Evolutionary conservation across 1,140 invertebrate species (phyloP), one percentile per base, ranked within the genome.

Genomic region (Araneus ventricosus): DNA sequence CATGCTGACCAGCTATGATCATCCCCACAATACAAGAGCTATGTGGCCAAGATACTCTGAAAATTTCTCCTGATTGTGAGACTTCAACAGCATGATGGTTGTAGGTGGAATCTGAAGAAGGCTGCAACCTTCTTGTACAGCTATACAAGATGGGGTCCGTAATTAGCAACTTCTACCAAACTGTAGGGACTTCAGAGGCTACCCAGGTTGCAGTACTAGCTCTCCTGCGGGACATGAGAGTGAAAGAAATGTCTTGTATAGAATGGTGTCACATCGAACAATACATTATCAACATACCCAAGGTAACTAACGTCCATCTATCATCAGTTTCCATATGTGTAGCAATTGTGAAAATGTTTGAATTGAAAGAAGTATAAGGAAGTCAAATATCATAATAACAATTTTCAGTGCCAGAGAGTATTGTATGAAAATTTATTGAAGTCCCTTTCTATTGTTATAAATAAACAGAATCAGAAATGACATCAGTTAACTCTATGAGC

Each of bases 221-320:
- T 24, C 67, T 94, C 4, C 45, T 94, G 37, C 89, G 93, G n/a
- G 93, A 94, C n/a, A 90, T 94, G 88, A 59, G 93, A 45, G 90
- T 93, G 27, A 91, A 89, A 30, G 86, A 88, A 34, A 30, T 63
- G 39, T 79, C 90, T 17, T 86, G 93, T 37, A 94, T 94, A 39
- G 85, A 94, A 27, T 94, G 93, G 93, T 89, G 63, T 27, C 41
- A 75, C 34, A 94, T 94, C 6, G 93, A 94, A 63, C 59, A n/a
- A 14, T 92, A 86, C 27, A 94, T 96, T 0, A 95, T 96, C 67
- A 96, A 97, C 94, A 97, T 97, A 95, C 97, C 97, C 45, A 97
- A 97, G 95, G 97, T 97, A 95, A 52, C 2, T 52, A 52, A 52
- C 17, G 17, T 52, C 17, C 1, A 95, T 17, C 1, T 41, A n/a